phyloP scores from a whole-genome alignment of 2,888 invertebrate species.

The Tiliacea aurago region DNA sequence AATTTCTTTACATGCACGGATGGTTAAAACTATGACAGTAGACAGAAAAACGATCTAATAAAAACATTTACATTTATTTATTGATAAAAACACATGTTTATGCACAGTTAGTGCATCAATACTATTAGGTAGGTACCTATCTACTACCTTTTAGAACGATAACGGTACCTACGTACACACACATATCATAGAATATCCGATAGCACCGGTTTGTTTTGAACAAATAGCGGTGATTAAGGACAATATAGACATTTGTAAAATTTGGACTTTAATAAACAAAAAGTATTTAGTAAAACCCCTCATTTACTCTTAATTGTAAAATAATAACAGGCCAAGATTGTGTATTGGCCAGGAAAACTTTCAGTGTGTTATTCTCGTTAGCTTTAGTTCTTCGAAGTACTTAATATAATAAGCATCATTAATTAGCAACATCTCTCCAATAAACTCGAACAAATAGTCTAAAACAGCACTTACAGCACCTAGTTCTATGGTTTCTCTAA shows the following conservation, averaged over 20 bases:
- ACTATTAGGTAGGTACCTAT: not conserved
- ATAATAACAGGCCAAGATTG: not conserved
- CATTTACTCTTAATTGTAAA: not conserved
- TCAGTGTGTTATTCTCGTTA: not conserved
- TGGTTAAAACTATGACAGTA: not conserved
- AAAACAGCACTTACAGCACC: too few relatives aligned
- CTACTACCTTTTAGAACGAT: not conserved
- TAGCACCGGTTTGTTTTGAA: constrained; percentile 31
- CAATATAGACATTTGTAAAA: constrained; percentile 16
- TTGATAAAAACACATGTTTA: not conserved
- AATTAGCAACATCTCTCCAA: constrained; percentile 1
- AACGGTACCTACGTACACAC: not conserved
- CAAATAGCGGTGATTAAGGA: not conserved
- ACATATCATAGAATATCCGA: constrained; percentile 14
- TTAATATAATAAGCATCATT: not conserved
- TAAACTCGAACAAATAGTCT: not conserved
- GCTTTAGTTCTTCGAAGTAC: not conserved
- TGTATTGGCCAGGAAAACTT: not conserved
- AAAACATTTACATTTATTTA: constrained; percentile 17
- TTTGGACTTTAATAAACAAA: constrained; percentile 3
- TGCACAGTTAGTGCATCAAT: not conserved
- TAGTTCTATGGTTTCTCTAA: not conserved
- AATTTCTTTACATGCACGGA: not conserved
- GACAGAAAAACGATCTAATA: constrained; percentile 13
- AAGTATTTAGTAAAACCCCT: not conserved